Evolutionary conservation across 2,113 vertebrate species (phyloP).

Genomic region (Melanerpes formicivorus): DNA sequence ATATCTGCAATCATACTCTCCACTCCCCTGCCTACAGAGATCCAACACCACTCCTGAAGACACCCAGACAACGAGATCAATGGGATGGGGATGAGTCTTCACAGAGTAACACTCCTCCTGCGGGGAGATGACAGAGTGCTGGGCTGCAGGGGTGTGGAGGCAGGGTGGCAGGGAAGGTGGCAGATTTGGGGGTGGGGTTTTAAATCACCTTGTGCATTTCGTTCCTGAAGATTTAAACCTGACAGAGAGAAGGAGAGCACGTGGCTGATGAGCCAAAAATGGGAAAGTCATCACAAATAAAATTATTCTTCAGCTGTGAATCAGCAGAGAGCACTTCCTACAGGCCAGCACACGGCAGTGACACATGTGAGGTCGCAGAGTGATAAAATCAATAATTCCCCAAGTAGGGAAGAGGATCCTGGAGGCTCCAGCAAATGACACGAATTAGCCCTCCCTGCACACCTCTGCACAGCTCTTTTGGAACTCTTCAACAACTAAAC

Average conservation of each 20-base stretch:
- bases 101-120: background rate
- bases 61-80: slow-evolving; percentile 15
- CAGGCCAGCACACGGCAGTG: slow-evolving; percentile 47
- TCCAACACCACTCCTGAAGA: background rate
- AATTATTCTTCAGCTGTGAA: slow-evolving; percentile 23
- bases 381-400: slow-evolving; percentile 66
- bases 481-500: slow-evolving; percentile 1
- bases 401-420: slow-evolving; percentile 58
- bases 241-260: background rate
- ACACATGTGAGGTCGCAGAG: slow-evolving; percentile 46
- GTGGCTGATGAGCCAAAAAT: background rate
- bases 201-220: background rate
- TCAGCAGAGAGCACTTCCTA: slow-evolving; percentile 59
- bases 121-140: background rate
- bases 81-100: background rate
- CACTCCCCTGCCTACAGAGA: background rate
- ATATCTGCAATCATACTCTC: background rate
- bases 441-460: slow-evolving; percentile 49
- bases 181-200: background rate
- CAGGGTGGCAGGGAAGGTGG: background rate
- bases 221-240: background rate
- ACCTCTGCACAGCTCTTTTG: slow-evolving; percentile 19
- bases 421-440: slow-evolving; percentile 59
- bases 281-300: slow-evolving; percentile 34
- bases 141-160: accelerated